phyloP scores from a whole-genome alignment of 2,888 invertebrate species.

The Cheilosia grossa region DNA sequence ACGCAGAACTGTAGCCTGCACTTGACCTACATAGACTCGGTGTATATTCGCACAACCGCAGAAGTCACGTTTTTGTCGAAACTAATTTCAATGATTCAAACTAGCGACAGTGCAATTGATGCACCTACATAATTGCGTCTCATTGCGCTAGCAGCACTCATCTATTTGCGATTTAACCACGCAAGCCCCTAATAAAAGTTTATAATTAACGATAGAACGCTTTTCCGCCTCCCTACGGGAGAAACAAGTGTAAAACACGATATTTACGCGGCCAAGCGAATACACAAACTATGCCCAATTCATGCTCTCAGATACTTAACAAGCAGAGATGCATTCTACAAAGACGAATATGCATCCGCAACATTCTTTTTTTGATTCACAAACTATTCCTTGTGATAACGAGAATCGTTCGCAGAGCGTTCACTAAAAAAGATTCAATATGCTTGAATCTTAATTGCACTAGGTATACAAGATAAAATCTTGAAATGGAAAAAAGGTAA shows the following conservation, averaged over 20 bases:
- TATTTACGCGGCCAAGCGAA: slow-evolving; percentile 45
- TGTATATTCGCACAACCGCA: slow-evolving; percentile 58
- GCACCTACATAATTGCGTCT: slow-evolving; percentile 7
- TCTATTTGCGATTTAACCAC: slow-evolving; percentile 45
- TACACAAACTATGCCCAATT: slow-evolving; percentile 49
- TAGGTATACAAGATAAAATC: slow-evolving; percentile 65
- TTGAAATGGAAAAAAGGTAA: slow-evolving; percentile 37
- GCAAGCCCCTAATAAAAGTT: slow-evolving; percentile 38
- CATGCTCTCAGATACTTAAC: slow-evolving; percentile 29
- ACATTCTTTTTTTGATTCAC: slow-evolving; percentile 30
- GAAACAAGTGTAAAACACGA: slow-evolving; percentile 26
- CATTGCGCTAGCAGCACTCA: slow-evolving; percentile 28
- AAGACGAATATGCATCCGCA: slow-evolving; percentile 52
- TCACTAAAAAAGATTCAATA: slow-evolving; percentile 51
- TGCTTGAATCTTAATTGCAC: slow-evolving; percentile 66
- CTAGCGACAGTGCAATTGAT: slow-evolving; percentile 43
- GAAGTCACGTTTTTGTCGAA: slow-evolving; percentile 70
- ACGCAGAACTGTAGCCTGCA: slow-evolving; percentile 59
- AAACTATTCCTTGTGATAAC: slow-evolving; percentile 39
- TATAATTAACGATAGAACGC: slow-evolving; percentile 54
- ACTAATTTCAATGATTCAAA: slow-evolving; percentile 67
- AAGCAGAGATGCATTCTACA: slow-evolving; percentile 16
- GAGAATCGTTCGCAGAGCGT: slow-evolving; percentile 6
- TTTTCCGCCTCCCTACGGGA: not conserved
- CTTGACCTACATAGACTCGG: slow-evolving; percentile 67